phyloP scores from a whole-genome alignment of 2,888 invertebrate species.

The Drosophila nr. perissopoda region DNA sequence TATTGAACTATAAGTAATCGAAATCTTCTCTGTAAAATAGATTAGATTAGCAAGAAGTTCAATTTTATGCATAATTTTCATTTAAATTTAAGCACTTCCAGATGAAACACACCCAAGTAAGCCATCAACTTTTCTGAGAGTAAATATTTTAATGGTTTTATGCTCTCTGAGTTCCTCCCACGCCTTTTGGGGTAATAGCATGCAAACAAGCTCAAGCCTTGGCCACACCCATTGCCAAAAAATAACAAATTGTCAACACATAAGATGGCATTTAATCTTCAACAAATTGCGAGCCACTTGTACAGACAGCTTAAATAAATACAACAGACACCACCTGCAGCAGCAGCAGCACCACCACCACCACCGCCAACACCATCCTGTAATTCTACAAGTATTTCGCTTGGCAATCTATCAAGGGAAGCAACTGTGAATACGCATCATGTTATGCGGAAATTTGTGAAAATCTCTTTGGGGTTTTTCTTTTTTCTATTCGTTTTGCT shows the following conservation, averaged over 20 bases:
- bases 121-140: conserved; percentile 1
- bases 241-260: conserved; percentile 80
- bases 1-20: background rate
- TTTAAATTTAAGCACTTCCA: background rate
- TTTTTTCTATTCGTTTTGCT: conserved; percentile 12
- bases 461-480: conserved; percentile 63
- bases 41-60: background rate
- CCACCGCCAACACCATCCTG: conserved; percentile 2
- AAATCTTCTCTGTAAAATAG: background rate
- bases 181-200: conserved; percentile 20
- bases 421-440: conserved; percentile 53
- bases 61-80: background rate
- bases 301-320: conserved; percentile 78
- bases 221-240: conserved; percentile 47
- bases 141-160: conserved; percentile 33
- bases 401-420: conserved; percentile 72
- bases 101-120: conserved; percentile 1
- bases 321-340: conserved; percentile 40
- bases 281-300: conserved; percentile 79
- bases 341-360: conserved; percentile 7
- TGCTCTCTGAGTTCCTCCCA: conserved; percentile 1
- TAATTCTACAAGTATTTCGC: conserved; percentile 8
- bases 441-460: conserved; percentile 77
- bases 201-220: conserved; percentile 49
- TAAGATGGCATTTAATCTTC: conserved; percentile 78